phyloP scores from a whole-genome alignment of 2,888 invertebrate species.

The Phrixothrix hirtus region DNA sequence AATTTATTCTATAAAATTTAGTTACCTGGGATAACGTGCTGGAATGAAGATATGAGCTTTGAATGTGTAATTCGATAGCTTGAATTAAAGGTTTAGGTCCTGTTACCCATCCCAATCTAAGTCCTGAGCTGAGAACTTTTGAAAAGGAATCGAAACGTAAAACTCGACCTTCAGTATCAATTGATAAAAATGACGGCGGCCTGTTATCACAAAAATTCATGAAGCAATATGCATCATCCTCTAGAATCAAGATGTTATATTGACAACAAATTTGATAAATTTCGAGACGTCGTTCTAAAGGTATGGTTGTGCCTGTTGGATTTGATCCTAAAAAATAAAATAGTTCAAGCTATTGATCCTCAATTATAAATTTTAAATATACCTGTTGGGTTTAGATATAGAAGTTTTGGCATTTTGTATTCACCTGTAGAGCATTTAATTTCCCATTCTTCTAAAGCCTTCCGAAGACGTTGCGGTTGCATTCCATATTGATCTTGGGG shows the following conservation, averaged over 20 bases:
- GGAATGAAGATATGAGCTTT: constrained; percentile 68
- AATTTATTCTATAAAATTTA: too few relatives aligned
- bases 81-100: constrained; percentile 69
- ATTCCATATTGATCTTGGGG: constrained; percentile 72
- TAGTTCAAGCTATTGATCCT: not conserved
- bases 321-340: constrained; percentile 62
- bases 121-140: constrained; percentile 72
- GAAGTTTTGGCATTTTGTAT: constrained; percentile 68
- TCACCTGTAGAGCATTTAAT: constrained; percentile 49
- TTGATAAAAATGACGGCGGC: constrained; percentile 69
- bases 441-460: constrained; percentile 61
- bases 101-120: constrained; percentile 74
- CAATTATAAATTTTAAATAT: not conserved
- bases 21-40: constrained; percentile 68
- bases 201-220: constrained; percentile 67
- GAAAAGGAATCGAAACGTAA: constrained; percentile 78
- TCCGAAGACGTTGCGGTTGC: constrained; percentile 63
- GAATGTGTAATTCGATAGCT: constrained; percentile 70
- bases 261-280: constrained; percentile 76
- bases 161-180: constrained; percentile 77
- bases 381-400: constrained; percentile 74
- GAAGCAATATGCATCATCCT: constrained; percentile 84
- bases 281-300: constrained; percentile 66
- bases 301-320: constrained; percentile 72
- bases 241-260: constrained; percentile 76